phyloP scores from a whole-genome alignment of 2,888 invertebrate genomes.

The Caenorhabditis macrosperma region DNA sequence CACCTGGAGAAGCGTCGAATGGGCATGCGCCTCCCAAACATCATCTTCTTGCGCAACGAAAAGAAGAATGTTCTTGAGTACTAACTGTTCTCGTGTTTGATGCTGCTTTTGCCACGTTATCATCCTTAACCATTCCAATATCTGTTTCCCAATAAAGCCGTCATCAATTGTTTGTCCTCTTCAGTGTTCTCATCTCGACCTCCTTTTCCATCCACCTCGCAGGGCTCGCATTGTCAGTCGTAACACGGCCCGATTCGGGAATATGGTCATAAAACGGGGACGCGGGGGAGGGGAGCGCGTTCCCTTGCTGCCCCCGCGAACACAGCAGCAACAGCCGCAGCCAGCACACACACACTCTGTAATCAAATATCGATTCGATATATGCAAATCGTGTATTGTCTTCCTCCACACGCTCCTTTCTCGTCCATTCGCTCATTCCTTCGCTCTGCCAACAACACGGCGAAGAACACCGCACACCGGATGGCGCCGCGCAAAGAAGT shows the following conservation, averaged over 20 bases:
- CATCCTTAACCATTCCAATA: too few relatives aligned
- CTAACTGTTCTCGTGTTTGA: conserved; percentile 18
- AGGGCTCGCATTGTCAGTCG: too few relatives aligned
- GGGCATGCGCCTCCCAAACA: conserved; percentile 62
- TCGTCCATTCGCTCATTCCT: conserved; percentile 39
- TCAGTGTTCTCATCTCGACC: neutral
- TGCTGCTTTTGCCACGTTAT: too few relatives aligned
- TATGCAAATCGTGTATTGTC: conserved; percentile 57
- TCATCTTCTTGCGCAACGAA: conserved; percentile 58
- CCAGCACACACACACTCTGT: conserved; percentile 24
- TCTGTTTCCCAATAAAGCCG: conserved; percentile 29
- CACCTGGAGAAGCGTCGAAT: conserved; percentile 59
- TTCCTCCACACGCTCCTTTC: conserved; percentile 19
- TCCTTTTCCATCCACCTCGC: too few relatives aligned
- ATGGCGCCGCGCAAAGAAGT: conserved; percentile 43
- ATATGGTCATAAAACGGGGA: conserved; percentile 37
- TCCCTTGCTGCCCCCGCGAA: neutral
- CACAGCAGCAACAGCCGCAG: conserved; percentile 32
- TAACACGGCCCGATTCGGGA: neutral
- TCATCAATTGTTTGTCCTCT: conserved; percentile 34
- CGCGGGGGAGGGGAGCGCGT: conserved; percentile 2
- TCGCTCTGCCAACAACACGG: neutral
- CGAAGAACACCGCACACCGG: neutral
- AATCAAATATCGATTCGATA: conserved; percentile 48
- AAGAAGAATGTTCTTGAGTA: conserved; percentile 57